Evolutionary conservation across 2,797 vertebrate species (phyloP), one percentile per base, ranked within the genome.

Genomic region (Otus scops): DNA sequence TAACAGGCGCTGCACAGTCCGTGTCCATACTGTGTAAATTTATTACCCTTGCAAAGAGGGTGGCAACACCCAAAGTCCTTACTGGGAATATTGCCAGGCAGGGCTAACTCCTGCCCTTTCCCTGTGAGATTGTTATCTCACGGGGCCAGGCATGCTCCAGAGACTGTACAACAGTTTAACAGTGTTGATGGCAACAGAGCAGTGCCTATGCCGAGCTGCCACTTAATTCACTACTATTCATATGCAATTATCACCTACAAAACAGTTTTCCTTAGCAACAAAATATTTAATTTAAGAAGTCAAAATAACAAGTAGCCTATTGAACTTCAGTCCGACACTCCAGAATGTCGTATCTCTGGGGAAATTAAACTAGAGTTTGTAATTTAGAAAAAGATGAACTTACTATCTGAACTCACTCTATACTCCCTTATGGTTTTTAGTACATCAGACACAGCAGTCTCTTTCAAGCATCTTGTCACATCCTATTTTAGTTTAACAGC

Each of bases 21-120:
- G 0, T 32, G 45, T 36, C 61, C 17, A 2, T 19, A 20, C 8
- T 0, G 0, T 7, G 24, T 5, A 38, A 54, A 59, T 39, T 76
- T 65, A 48, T 38, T 4, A 51, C 19, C 22, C 27, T 75, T 2
- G 1, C 13, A 12, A 30, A 82, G 38, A 63, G 30, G 36, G 13
- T 73, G 32, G 19, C 34, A 76, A 54, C 47, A 41, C 34, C 17
- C 30, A 10, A 47, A 83, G 32, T 26, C 24, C 24, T 61, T 45
- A 3, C 11, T 45, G 28, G 68, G 71, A 65, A 48, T 4, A 45
- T 16, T 76, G 38, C 32, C 71, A 85, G 71, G 32, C 54, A 36
- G 48, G 38, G 53, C 43, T 71, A 4, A 51, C 21, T 70, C 24
- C n/a, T 28, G 16, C 10, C 13, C 30, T 65, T 79, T 53, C 5